These are phyloP conservation scores for Micronisus gabar DNA, from an alignment of 2,113 vertebrate genomes.

Conservation along the genomic window DNA sequence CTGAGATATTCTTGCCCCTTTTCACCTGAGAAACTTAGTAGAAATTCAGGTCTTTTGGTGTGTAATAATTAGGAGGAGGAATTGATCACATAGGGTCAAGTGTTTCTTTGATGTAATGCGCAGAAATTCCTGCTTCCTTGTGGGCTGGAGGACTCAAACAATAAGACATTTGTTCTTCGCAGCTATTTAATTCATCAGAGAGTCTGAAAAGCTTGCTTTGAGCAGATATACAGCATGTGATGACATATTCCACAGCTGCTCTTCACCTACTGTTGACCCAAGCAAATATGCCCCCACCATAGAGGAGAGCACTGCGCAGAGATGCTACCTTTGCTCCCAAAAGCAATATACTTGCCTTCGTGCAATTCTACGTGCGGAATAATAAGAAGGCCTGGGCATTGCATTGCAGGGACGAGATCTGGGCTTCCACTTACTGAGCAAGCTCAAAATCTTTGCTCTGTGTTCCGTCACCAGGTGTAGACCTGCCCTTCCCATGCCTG, in stretches of 20 bases:
- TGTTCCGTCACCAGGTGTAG: background rate
- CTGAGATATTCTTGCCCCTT: background rate
- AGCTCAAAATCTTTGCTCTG: background rate
- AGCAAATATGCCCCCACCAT: background rate
- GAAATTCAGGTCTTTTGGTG: background rate
- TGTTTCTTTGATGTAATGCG: background rate
- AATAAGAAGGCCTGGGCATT: accelerated
- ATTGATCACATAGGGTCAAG: slow-evolving; percentile 32
- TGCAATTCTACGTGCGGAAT: accelerated
- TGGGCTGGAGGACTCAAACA: slow-evolving; percentile 3
- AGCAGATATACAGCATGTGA: background rate
- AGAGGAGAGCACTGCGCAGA: background rate
- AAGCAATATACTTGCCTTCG: background rate
- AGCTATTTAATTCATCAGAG: background rate
- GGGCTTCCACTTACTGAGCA: background rate
- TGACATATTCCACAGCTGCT: background rate
- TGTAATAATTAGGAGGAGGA: slow-evolving; percentile 10
- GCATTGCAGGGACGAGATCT: background rate
- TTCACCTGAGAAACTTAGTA: background rate
- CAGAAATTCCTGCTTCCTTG: slow-evolving; percentile 12
- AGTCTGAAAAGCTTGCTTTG: slow-evolving; percentile 4
- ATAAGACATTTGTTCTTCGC: background rate
- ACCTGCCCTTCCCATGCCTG: accelerated
- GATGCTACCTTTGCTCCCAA: background rate
- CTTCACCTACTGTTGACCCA: background rate